A percentile compares a stretch with the other conserved stretches of the same genome.
Conservation (phyloP, 2,888 invertebrate species). For the Branchipolynoe longqiensis region DNA sequence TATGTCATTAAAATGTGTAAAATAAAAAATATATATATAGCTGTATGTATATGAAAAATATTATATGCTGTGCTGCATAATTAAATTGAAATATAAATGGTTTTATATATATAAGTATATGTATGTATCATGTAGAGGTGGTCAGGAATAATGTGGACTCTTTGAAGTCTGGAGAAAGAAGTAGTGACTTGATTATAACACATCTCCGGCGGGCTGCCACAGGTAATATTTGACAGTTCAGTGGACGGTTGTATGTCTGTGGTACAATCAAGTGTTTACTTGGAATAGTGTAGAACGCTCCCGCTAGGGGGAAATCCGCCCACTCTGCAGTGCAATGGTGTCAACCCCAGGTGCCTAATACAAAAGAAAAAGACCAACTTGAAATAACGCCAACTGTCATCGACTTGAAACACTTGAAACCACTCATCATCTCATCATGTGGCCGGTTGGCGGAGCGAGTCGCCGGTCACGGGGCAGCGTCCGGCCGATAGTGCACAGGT, state of each 20-base stretch:
- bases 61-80: neutral
- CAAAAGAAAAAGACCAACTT: slow-evolving; percentile 52
- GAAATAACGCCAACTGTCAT: slow-evolving; percentile 51
- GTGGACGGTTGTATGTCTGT: neutral
- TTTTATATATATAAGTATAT: neutral
- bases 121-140: neutral
- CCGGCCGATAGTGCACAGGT: no score
- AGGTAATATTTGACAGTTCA: neutral
- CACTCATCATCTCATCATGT: slow-evolving; percentile 36
- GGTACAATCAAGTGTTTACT: slow-evolving; percentile 40
- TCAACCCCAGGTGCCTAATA: slow-evolving; percentile 52
- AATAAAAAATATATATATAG: neutral
- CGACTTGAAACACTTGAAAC: slow-evolving; percentile 52
- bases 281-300: slow-evolving; percentile 38
- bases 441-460: no score
- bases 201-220: neutral
- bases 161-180: slow-evolving; percentile 50
- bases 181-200: slow-evolving; percentile 30
- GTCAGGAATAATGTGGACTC: neutral
- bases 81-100: neutral
- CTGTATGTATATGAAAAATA: neutral
- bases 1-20: neutral
- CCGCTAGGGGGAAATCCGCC: slow-evolving; percentile 34
- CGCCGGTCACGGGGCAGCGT: no score
- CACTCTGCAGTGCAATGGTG: slow-evolving; percentile 40